Base-by-base conservation (phyloP, 2,888 invertebrate species). In the Busseola fusca region DNA sequence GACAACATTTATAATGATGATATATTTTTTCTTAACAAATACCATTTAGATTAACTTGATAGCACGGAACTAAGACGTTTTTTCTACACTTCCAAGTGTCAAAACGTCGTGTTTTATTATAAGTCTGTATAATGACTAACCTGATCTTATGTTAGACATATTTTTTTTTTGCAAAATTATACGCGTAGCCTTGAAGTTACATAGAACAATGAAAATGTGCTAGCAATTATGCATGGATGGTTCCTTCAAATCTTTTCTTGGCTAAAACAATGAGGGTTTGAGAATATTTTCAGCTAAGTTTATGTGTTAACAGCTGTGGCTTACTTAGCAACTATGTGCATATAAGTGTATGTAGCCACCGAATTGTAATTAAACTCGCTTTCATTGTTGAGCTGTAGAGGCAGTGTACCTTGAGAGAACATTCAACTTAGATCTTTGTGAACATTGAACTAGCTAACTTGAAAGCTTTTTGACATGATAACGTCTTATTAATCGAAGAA, bases 181-280 rank as follows among this genome's bases (percentile, higher is more conserved):
- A 78, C 52, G 37, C n/a, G 25, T 78, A 30, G 42, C 78, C 78
- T 74, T 74, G 78, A 58, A 62, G 30, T 45, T 57, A 25, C 62
- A 34, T 40, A 63, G 37, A 74, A 74, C 78, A 78, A 78, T 72
- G 57, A 37, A 52, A 63, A 62, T 40, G 21, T 69, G 57, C 27
- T 27, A 40, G 42, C 21, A 50, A 72, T 45, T 62, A 62, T 25
- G 42, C 56, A 45, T 76, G 34, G 69, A 54, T 59, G 59, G 48
- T 48, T 77, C 48, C 7, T 67, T 50, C 34, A 34, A 12, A 45
- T 72, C 7, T 64, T 64, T 54, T 48, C 64, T 66, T 34, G 14
- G 48, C 1, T 65, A 30, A 27, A 64, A 45, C 21, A 65, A 56
- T 6, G 14, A 50, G 14, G 1, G 30, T 45, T 14, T 14, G 7